Percentiles rank a stretch among this genome's conserved stretches.
phyloP scores from a whole-genome alignment of 2,113 vertebrate species.

The Bufo gargarizans region DNA sequence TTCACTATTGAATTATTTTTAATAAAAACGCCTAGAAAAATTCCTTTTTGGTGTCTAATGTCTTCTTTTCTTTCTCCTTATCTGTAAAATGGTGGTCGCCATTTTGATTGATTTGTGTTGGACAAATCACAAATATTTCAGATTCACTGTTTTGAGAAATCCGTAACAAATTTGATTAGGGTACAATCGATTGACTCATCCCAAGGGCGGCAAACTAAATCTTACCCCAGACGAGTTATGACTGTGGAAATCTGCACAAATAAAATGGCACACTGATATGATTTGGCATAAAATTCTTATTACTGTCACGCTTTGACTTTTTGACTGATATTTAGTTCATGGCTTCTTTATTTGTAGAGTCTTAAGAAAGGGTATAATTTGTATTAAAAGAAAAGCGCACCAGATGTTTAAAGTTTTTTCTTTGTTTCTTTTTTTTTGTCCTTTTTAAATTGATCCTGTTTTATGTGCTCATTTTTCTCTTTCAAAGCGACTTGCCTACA shows the following conservation, averaged over 20 bases:
- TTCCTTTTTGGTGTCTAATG: no score
- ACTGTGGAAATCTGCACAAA: neutral
- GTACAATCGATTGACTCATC: no score
- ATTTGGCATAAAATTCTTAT: conserved; percentile 13
- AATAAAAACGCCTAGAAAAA: no score
- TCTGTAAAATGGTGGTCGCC: no score
- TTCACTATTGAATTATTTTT: no score
- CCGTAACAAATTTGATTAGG: no score
- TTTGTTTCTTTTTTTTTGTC: neutral
- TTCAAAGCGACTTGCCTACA: conserved; percentile 57
- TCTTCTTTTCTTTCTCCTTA: no score
- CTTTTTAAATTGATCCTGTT: conserved; percentile 54
- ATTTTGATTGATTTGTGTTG: no score
- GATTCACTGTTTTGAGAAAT: no score
- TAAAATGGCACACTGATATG: neutral
- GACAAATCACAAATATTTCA: no score
- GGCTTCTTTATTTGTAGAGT: conserved; percentile 32
- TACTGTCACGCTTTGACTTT: conserved; percentile 13
- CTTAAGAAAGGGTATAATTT: conserved; percentile 30
- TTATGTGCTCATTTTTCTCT: conserved; percentile 59
- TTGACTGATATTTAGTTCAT: conserved; percentile 39
- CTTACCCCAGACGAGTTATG: no score
- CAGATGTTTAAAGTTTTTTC: conserved; percentile 1
- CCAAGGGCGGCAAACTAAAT: no score
- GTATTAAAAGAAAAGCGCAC: conserved; percentile 34